A percentile compares a stretch with the other conserved stretches of the same genome.
These are phyloP conservation scores for Pelecanoides urinatrix DNA, from an alignment of 2,113 vertebrate species.

Conservation along the genomic window DNA sequence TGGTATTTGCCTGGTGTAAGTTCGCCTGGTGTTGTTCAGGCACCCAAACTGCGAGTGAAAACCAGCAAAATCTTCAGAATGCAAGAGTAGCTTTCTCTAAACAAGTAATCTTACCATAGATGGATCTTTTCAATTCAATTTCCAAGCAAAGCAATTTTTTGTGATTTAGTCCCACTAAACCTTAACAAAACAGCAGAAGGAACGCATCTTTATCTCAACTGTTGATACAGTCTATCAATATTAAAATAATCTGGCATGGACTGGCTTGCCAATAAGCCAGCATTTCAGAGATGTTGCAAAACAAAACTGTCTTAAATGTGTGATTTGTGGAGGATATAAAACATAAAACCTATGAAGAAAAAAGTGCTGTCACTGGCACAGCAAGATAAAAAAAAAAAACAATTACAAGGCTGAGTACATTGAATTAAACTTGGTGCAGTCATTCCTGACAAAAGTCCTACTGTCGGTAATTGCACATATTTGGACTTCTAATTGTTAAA, in stretches of 20 bases:
- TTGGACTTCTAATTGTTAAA: conserved; percentile 40
- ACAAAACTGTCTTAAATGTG: conserved; percentile 16
- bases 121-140: conserved; percentile 30
- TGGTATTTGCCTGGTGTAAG: no score
- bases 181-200: conserved; percentile 8
- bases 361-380: not conserved
- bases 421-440: conserved; percentile 37
- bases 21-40: not conserved
- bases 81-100: not conserved
- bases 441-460: conserved; percentile 35
- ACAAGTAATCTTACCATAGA: not conserved
- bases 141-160: conserved; percentile 34
- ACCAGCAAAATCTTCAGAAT: not conserved
- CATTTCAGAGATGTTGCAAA: not conserved
- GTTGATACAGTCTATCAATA: conserved; percentile 20
- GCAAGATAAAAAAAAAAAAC: conserved; percentile 16
- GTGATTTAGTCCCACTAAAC: conserved; percentile 45
- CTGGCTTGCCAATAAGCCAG: conserved; percentile 19
- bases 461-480: not conserved
- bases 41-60: not conserved
- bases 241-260: conserved; percentile 38
- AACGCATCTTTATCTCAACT: not conserved
- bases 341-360: not conserved
- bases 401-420: conserved; percentile 53
- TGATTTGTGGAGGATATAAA: conserved; percentile 29